Percentiles rank a stretch among this genome's conserved stretches.
Evolutionary conservation across 2,888 invertebrate genomes (phyloP).

Genomic region (Nomada fucata): DNA sequence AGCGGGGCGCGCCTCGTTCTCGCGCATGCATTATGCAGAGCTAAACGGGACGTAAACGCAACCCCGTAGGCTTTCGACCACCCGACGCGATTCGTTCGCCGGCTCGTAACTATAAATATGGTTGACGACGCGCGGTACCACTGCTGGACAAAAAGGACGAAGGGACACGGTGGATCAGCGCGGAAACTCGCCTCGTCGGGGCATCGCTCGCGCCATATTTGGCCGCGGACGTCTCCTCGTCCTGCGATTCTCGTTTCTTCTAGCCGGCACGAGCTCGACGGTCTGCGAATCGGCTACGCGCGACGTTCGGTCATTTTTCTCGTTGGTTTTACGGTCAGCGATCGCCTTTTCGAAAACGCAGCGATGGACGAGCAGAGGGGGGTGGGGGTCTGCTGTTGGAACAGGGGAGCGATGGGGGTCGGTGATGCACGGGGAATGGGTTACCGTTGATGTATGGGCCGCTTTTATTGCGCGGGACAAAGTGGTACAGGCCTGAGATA

Average conservation of each 20-base stretch:
- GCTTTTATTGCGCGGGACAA: not conserved
- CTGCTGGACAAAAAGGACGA: conserved; percentile 42
- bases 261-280: conserved; percentile 2
- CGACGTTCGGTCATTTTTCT: conserved; percentile 33
- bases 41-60: conserved; percentile 71
- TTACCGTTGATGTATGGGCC: not conserved
- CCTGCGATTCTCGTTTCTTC: conserved; percentile 15
- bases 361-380: not conserved
- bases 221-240: conserved; percentile 35
- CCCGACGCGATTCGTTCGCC: conserved; percentile 62
- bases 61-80: conserved; percentile 61
- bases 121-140: conserved; percentile 19
- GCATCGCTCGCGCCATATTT: conserved; percentile 53
- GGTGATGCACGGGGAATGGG: not conserved
- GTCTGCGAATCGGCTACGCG: not conserved
- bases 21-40: conserved; percentile 73
- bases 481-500: not conserved
- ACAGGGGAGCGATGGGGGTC: not conserved
- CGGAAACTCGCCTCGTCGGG: conserved; percentile 47
- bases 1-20: conserved; percentile 37
- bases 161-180: conserved; percentile 31
- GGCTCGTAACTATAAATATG: conserved; percentile 54
- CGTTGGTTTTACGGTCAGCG: conserved; percentile 14
- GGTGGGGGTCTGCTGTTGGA: not conserved
- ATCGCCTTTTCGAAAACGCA: conserved; percentile 15